phyloP scores from a whole-genome alignment of 2,113 vertebrate genomes.

The Psittacara wagleri region DNA sequence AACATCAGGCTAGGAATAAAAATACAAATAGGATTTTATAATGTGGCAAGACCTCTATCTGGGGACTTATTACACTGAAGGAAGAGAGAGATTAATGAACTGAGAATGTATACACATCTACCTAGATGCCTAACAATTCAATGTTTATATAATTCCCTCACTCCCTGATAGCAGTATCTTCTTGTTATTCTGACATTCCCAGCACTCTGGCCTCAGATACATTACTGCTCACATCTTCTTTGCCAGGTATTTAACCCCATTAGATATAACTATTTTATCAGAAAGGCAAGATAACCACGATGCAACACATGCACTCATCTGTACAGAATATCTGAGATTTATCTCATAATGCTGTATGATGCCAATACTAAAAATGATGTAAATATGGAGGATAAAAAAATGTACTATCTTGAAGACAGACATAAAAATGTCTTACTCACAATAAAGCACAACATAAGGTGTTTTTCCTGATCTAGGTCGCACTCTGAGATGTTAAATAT shows the following conservation, averaged over 20 bases:
- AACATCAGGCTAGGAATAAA: not conserved
- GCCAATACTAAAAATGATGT: not conserved
- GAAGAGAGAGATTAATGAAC: not conserved
- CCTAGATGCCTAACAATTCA: not conserved
- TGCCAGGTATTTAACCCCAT: not conserved
- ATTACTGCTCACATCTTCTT: not conserved
- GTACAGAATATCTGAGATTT: not conserved
- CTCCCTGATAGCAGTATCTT: not conserved
- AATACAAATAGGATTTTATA: not conserved
- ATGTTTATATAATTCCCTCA: not conserved
- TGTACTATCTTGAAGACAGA: not conserved
- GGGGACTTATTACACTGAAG: not conserved
- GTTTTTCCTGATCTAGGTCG: not conserved
- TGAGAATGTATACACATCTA: not conserved
- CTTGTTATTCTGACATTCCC: not conserved
- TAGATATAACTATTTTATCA: not conserved
- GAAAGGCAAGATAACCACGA: not conserved
- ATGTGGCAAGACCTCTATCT: not conserved
- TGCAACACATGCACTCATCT: not conserved
- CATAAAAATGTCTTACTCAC: not conserved
- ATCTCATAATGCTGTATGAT: not conserved
- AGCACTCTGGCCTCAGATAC: not conserved
- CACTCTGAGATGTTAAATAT: not conserved
- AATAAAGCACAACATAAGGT: not conserved
- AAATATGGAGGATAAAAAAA: not conserved